Percentiles rank a stretch among this genome's conserved stretches.
These are phyloP conservation scores for Calephelis nemesis DNA, from an alignment of 1,140 invertebrate genomes.

Conservation along the genomic window DNA sequence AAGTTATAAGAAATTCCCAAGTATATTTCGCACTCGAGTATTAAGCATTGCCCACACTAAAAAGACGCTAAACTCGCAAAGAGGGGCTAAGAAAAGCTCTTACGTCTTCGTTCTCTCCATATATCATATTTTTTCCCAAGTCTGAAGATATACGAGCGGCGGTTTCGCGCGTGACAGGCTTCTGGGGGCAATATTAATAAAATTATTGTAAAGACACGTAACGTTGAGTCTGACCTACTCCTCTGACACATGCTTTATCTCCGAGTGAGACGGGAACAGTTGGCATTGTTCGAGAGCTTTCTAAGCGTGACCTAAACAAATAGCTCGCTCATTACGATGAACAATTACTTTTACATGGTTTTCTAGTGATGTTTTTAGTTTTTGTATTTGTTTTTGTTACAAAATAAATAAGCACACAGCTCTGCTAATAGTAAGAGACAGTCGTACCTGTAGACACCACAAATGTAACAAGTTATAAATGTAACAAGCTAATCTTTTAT, in stretches of 20 bases:
- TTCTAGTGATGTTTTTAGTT: background rate
- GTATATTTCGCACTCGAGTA: constrained; percentile 30
- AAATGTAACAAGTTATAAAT: too few relatives aligned
- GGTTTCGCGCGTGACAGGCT: constrained; percentile 66
- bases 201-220: constrained; percentile 74
- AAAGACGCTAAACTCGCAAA: constrained; percentile 57
- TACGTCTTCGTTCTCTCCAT: constrained; percentile 66
- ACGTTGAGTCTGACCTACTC: constrained; percentile 49
- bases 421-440: too few relatives aligned
- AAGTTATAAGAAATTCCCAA: constrained; percentile 20
- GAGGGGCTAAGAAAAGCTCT: constrained; percentile 56
- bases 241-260: constrained; percentile 32
- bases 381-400: background rate
- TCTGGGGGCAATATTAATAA: constrained; percentile 74
- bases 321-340: constrained; percentile 22
- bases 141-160: constrained; percentile 63
- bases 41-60: constrained; percentile 50
- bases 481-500: too few relatives aligned
- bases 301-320: constrained; percentile 38
- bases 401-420: too few relatives aligned
- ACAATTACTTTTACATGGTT: background rate
- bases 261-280: constrained; percentile 32
- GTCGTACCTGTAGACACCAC: too few relatives aligned
- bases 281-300: constrained; percentile 35
- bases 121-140: constrained; percentile 72